A percentile compares a stretch with the other conserved stretches of the same genome.
phyloP scores from a whole-genome alignment of 2,888 invertebrate species.

The Rhimphoctona megacephalus region DNA sequence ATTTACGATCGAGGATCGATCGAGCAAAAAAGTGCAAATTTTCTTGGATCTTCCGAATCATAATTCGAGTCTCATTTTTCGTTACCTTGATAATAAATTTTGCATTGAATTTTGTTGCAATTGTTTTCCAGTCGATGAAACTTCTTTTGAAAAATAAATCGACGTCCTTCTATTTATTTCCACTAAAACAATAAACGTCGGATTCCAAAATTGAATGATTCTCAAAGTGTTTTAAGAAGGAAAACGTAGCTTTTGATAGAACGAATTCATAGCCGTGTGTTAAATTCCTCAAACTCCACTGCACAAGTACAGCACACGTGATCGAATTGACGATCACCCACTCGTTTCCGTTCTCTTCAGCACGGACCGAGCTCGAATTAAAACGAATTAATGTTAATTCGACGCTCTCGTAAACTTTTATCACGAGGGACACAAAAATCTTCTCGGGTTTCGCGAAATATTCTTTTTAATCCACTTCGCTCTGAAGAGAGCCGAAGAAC shows the following conservation, averaged over 20 bases:
- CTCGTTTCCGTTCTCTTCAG: constrained; percentile 62
- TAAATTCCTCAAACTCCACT: constrained; percentile 16
- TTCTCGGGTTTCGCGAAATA: constrained; percentile 28
- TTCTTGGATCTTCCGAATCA: not conserved
- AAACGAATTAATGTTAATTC: constrained; percentile 67
- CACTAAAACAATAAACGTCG: no score
- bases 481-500: not conserved
- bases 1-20: not conserved
- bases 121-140: not conserved
- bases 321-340: constrained; percentile 63
- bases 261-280: not conserved
- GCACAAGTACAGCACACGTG: constrained; percentile 23
- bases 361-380: constrained; percentile 40
- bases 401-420: constrained; percentile 3
- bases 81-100: not conserved
- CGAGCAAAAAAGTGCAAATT: not conserved
- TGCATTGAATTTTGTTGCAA: not conserved
- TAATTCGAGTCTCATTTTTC: not conserved
- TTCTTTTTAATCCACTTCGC: not conserved
- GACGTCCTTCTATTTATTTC: not conserved
- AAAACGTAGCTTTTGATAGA: not conserved
- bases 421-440: constrained; percentile 18
- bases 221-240: not conserved
- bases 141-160: not conserved
- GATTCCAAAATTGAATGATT: not conserved